These are phyloP conservation scores for Cephalotes varians DNA, from an alignment of 2,888 invertebrate species.

Conservation along the genomic window DNA sequence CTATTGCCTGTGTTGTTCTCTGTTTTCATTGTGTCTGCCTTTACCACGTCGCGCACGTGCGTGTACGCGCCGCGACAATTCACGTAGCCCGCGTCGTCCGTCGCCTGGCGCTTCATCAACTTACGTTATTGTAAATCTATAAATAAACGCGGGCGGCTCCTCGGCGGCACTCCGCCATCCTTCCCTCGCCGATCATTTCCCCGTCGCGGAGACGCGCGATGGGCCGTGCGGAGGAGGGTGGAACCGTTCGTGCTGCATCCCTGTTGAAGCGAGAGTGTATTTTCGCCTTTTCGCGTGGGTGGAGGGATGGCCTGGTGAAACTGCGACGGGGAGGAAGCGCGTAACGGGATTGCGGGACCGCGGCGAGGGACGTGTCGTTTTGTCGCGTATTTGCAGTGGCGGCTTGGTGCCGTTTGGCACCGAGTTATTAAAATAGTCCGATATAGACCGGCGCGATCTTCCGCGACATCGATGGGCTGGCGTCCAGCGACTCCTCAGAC, in stretches of 20 bases:
- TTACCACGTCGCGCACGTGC: conserved; percentile 61
- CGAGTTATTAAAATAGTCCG: conserved; percentile 55
- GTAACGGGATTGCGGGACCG: background rate
- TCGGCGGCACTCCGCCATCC: conserved; percentile 4
- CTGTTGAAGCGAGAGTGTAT: conserved; percentile 63
- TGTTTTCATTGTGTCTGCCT: no score
- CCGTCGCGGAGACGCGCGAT: conserved; percentile 1
- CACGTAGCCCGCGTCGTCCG: conserved; percentile 49
- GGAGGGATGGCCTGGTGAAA: conserved; percentile 31
- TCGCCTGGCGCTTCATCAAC: conserved; percentile 79
- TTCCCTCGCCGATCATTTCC: conserved; percentile 24
- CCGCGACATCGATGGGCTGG: background rate
- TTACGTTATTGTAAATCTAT: conserved; percentile 77
- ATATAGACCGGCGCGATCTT: conserved; percentile 43
- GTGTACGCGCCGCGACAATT: conserved; percentile 54
- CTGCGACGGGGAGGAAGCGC: conserved; percentile 16
- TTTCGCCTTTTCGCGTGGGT: conserved; percentile 60
- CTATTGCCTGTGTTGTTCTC: no score
- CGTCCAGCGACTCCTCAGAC: background rate
- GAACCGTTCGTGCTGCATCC: conserved; percentile 46
- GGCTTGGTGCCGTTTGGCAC: conserved; percentile 40
- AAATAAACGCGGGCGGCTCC: conserved; percentile 64
- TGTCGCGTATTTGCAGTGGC: conserved; percentile 56
- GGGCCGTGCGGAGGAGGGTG: conserved; percentile 1
- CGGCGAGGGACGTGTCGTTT: conserved; percentile 42